phyloP scores from a whole-genome alignment of 2,888 invertebrate species.

The Drosophila demipolita region DNA sequence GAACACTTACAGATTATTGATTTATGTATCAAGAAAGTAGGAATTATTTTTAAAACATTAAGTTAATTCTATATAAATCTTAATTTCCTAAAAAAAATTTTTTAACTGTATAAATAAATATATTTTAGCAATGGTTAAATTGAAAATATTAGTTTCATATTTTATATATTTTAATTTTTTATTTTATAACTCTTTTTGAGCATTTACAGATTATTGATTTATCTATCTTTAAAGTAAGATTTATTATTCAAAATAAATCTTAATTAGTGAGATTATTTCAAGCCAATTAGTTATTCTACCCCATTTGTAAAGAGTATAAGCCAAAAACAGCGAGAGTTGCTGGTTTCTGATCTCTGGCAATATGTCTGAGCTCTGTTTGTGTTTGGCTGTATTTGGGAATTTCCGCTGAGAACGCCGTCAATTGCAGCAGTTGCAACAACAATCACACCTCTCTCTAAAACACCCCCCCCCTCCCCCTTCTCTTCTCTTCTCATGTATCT shows the following conservation, averaged over 20 bases:
- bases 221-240: background rate
- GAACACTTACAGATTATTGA: background rate
- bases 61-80: too few species aligned
- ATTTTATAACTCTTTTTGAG: background rate
- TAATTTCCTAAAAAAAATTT: background rate
- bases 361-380: conserved; percentile 32
- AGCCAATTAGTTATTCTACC: conserved; percentile 17
- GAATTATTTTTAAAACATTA: background rate
- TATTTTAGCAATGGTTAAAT: too few species aligned
- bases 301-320: conserved; percentile 3
- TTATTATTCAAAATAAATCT: background rate
- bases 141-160: background rate
- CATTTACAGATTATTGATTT: background rate
- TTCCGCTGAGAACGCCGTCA: conserved; percentile 67
- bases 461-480: background rate
- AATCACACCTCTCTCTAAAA: conserved; percentile 20
- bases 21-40: background rate
- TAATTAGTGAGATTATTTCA: background rate
- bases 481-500: conserved; percentile 12
- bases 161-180: background rate
- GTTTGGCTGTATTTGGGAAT: conserved; percentile 61
- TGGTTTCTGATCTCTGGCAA: conserved; percentile 45
- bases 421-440: conserved; percentile 59
- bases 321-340: conserved; percentile 18
- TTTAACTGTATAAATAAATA: too few species aligned